phyloP scores from a whole-genome alignment of 2,113 vertebrate species.

The Eonycteris spelaea region DNA sequence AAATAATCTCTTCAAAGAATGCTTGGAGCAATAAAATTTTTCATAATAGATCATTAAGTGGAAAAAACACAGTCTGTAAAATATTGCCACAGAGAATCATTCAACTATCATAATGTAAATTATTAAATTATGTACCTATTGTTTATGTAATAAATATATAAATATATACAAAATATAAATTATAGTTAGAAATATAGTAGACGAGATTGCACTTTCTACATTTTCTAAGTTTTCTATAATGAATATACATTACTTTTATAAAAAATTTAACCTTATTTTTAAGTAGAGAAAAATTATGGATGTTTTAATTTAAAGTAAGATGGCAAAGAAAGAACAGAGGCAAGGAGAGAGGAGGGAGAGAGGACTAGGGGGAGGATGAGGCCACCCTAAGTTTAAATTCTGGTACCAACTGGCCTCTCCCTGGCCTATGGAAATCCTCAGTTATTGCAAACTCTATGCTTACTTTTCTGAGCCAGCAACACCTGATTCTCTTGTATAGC shows the following conservation, averaged over 20 bases:
- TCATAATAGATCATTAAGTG: conserved; percentile 19
- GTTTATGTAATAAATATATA: background rate
- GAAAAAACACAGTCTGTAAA: conserved; percentile 9
- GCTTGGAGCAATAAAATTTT: conserved; percentile 19
- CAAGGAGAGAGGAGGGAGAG: background rate
- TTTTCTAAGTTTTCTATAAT: background rate
- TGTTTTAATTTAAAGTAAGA: background rate
- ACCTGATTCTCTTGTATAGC: background rate
- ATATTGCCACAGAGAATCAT: background rate
- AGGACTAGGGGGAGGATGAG: background rate
- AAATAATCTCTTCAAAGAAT: conserved; percentile 37
- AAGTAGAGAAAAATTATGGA: background rate
- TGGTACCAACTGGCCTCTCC: no score
- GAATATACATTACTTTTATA: background rate
- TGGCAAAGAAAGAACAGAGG: background rate
- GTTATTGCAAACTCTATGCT: background rate
- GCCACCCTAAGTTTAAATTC: background rate
- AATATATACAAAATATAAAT: background rate
- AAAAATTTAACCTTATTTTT: background rate
- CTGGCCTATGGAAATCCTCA: background rate
- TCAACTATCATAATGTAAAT: background rate
- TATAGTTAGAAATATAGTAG: background rate
- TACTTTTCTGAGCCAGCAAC: background rate
- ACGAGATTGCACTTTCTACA: background rate
- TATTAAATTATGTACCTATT: background rate